Evolutionary conservation across 2,113 vertebrate species (phyloP).

Genomic region (Variabilichromis moorii): DNA sequence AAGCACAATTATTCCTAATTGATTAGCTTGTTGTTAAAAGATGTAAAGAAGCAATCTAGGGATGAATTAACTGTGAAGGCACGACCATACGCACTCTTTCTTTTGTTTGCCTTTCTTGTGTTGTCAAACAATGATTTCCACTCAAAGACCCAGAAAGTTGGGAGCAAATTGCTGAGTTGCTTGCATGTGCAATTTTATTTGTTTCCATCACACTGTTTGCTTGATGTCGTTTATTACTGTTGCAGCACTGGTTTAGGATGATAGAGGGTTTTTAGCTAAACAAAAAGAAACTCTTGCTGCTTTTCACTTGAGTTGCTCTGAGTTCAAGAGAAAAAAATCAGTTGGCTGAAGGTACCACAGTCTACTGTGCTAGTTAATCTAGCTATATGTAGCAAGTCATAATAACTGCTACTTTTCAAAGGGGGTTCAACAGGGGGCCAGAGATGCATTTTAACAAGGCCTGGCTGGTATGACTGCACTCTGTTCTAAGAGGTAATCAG

Average conservation of each 20-base stretch:
- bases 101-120: slow-evolving; percentile 20
- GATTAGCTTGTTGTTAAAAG: slow-evolving; percentile 31
- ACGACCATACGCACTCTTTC: not conserved
- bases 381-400: slow-evolving; percentile 52
- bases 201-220: not conserved
- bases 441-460: slow-evolving; percentile 71
- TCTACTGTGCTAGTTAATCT: slow-evolving; percentile 23
- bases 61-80: not conserved
- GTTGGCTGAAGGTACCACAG: not conserved
- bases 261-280: slow-evolving; percentile 21
- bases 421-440: slow-evolving; percentile 52
- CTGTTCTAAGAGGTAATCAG: slow-evolving; percentile 77
- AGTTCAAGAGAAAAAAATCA: not conserved
- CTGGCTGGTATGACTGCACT: slow-evolving; percentile 62
- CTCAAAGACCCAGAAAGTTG: not conserved
- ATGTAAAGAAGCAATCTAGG: not conserved
- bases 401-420: slow-evolving; percentile 60
- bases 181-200: slow-evolving; percentile 9
- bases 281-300: not conserved
- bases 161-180: slow-evolving; percentile 7
- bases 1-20: slow-evolving; percentile 13
- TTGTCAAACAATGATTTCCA: slow-evolving; percentile 32
- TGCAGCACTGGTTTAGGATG: slow-evolving; percentile 25
- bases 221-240: slow-evolving; percentile 27
- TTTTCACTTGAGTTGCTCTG: not conserved